phyloP scores from a whole-genome alignment of 2,888 invertebrate species.

The Cataglyphis cursor region DNA sequence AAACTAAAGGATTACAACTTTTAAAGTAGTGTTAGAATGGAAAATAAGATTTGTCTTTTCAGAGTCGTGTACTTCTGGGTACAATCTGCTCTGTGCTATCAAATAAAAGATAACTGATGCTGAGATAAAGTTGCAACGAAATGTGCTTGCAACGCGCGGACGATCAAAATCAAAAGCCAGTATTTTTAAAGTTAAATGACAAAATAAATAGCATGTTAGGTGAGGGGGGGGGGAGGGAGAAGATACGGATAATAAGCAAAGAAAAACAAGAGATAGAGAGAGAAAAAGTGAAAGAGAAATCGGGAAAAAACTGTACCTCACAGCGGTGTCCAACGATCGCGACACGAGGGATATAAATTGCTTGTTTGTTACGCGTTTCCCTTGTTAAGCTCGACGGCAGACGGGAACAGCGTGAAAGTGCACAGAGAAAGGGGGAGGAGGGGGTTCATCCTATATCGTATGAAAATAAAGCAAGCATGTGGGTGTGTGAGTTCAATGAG shows the following conservation, averaged over 20 bases:
- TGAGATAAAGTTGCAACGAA: slow-evolving; percentile 15
- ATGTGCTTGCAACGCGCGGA: background rate
- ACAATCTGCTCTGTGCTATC: background rate
- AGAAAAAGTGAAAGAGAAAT: background rate
- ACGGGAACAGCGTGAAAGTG: slow-evolving; percentile 44
- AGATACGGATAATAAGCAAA: background rate
- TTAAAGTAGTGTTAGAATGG: background rate
- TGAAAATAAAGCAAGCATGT: slow-evolving; percentile 70
- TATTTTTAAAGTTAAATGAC: background rate
- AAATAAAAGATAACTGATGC: slow-evolving; percentile 2
- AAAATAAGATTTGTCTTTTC: slow-evolving; percentile 5
- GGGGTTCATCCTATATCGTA: slow-evolving; percentile 49
- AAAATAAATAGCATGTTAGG: background rate
- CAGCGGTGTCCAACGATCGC: slow-evolving; percentile 34
- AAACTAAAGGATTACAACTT: slow-evolving; percentile 10
- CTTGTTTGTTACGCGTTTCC: slow-evolving; percentile 28
- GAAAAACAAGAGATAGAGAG: background rate
- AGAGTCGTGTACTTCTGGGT: background rate
- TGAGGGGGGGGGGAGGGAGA: background rate
- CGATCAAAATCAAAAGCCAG: slow-evolving; percentile 26
- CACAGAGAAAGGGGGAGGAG: background rate
- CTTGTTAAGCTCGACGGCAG: slow-evolving; percentile 38
- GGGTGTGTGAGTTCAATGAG: slow-evolving; percentile 67
- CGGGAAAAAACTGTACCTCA: background rate
- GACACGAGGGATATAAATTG: slow-evolving; percentile 48